Base-by-base conservation (phyloP, 2,113 vertebrate species). In the Aphelocoma coerulescens region DNA sequence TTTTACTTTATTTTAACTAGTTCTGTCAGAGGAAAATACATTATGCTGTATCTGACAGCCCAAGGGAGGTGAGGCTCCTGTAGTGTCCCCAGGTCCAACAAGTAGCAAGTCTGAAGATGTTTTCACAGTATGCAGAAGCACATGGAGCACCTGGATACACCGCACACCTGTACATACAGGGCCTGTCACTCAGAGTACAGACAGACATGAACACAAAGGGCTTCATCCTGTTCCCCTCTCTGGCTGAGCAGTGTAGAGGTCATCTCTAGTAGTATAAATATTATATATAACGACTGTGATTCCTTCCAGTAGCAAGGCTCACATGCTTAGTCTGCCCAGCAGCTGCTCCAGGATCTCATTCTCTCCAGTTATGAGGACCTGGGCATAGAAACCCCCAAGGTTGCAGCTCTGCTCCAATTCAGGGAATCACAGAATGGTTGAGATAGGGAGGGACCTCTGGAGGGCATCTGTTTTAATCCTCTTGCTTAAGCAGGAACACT, bases 191-290 rank as follows among this genome's bases (percentile, higher is more conserved):
- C 67, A 58, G 68, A 57, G 37, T 18, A 6, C 20, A 18, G 55
- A 6, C 41, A 58, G 37, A 27, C 27, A 8, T 27, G 14, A 48
- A 14, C 7, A 32, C 13, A 54, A 44, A 9, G 0, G 1, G 18
- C 59, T 89, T 89, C 19, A 20, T 77, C 37, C 24, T 76, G 18
- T 24, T 81, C 5, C 30, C 20, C 21, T n/a, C 17, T 61, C 54
- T 57, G 43, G 6, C 16, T 52, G 37, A 62, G 41, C 24, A 67
- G 41, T 10, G 13, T 8, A 51, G 35, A 57, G 17, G 7, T 72
- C 24, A 2, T 3, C 63, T 65, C 35, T 44, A 37, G 57, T 28
- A 23, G 30, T 49, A 30, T 46, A 30, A 11, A 17, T 20, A 13
- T 23, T 32, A 15, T 23, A 9, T 9, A 22, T 30, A 5, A 51